Evolutionary conservation across 2,888 invertebrate species (phyloP), one percentile per base, ranked within the genome.

Genomic region (Caenorhabditis sinica): DNA sequence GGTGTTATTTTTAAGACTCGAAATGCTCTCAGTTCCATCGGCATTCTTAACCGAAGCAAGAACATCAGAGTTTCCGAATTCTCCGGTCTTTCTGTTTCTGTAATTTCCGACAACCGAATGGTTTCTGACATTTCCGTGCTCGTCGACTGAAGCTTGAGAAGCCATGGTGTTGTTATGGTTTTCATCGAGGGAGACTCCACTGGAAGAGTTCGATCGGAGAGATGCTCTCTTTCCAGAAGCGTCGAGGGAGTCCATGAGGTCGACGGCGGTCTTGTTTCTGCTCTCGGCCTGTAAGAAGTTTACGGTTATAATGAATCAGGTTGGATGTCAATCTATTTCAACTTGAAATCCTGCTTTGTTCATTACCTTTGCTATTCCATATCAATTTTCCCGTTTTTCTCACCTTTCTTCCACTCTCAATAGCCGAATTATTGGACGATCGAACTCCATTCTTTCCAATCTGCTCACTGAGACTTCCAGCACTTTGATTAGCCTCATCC

Each of bases 401-500:
- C 15, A 69, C 72, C 72, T 80, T 80, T 72, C 80, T 80, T 72
- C 80, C 80, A 60, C 80, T 72, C 60, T 80, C 80, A 28, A 80
- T 60, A 63, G 66, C 65, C n/a, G 61, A 63, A 15, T 72, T 66
- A 36, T 66, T 80, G 40, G 58, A 30, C 0, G 80, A 80, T 58
- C 60, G 40, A 8, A 20, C 20, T 72, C 80, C 80, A 33, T 80
- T 80, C 66, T 58, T 30, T 66, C 80, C 80, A 23, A 66, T 53
- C 13, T 66, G 33, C 20, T 72, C 56, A 28, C 60, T 80, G 20
- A 66, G 36, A 28, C 72, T 72, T 80, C 80, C 80, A 56, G 80
- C 80, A 49, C 72, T 80, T 53, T 80, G 72, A 33, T 80, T 72
- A 25, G 80, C 80, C 66, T 80, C 80, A 58, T 80, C 80, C 65